Percentiles rank a stretch among this genome's conserved stretches.
phyloP scores from a whole-genome alignment of 2,797 vertebrate species.

The Darevskia mixta region DNA sequence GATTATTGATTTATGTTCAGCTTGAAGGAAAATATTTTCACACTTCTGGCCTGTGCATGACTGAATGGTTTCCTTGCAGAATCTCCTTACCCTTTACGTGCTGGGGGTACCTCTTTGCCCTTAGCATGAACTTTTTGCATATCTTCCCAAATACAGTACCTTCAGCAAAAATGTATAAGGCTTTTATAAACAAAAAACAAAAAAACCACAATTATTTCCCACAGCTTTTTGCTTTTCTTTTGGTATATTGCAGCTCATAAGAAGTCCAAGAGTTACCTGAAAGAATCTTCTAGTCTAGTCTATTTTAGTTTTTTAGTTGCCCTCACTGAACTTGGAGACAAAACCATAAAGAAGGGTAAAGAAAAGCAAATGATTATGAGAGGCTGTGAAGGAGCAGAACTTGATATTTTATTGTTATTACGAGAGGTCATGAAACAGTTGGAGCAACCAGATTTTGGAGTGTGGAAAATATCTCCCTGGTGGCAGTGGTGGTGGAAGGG shows the following conservation, averaged over 20 bases:
- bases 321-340: conserved; percentile 23
- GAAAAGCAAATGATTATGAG: conserved; percentile 12
- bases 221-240: conserved; percentile 24
- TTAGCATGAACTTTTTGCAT: conserved; percentile 43
- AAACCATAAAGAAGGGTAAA: conserved; percentile 9
- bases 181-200: conserved; percentile 27
- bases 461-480: no score
- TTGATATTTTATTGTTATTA: no score
- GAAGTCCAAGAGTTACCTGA: conserved; percentile 37
- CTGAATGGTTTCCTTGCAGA: conserved; percentile 57
- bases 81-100: conserved; percentile 60
- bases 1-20: conserved; percentile 65
- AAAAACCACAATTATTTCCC: conserved; percentile 36
- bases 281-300: not conserved
- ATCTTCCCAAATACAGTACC: conserved; percentile 28
- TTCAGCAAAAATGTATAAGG: conserved; percentile 47
- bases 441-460: no score
- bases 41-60: conserved; percentile 53
- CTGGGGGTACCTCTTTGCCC: not conserved
- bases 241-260: not conserved
- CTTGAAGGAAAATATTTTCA: conserved; percentile 56
- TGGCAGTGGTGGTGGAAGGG: no score
- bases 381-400: no score
- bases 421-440: no score
- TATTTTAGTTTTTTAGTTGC: conserved; percentile 33